A percentile compares a stretch with the other conserved stretches of the same genome.
Conservation (phyloP, 2,888 invertebrate genomes). For the Unio delphinus region DNA sequence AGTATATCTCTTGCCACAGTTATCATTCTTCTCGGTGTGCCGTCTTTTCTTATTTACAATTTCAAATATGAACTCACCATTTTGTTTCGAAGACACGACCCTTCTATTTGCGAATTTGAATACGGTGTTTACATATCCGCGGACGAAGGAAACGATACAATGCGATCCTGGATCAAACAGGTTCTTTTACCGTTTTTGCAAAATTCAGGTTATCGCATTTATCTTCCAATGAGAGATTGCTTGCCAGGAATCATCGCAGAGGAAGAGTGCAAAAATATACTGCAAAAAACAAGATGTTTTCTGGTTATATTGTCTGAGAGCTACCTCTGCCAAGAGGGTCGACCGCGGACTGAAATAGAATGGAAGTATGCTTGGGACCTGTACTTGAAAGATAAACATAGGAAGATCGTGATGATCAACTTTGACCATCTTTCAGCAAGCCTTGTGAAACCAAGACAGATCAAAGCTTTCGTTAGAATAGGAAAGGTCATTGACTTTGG, state of each 20-base stretch:
- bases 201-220: constrained; percentile 1
- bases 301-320: constrained; percentile 3
- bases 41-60: too few relatives aligned
- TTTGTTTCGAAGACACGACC: too few relatives aligned
- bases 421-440: constrained; percentile 5
- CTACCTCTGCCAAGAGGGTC: neutral
- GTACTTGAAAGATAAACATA: neutral
- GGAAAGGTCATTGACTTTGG: constrained; percentile 4
- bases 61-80: too few relatives aligned
- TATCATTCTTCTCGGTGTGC: too few relatives aligned
- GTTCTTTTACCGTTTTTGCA: constrained; percentile 2
- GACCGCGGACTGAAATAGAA: constrained; percentile 5
- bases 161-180: constrained; percentile 1
- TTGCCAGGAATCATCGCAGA: neutral
- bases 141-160: neutral
- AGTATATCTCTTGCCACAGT: too few relatives aligned
- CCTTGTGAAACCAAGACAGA: neutral
- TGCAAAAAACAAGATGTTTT: neutral
- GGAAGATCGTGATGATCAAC: constrained; percentile 8
- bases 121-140: neutral
- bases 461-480: constrained; percentile 7
- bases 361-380: constrained; percentile 9
- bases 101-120: too few relatives aligned
- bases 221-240: constrained; percentile 3
- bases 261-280: constrained; percentile 1